A percentile compares a stretch with the other conserved stretches of the same genome.
phyloP scores from a whole-genome alignment of 1,140 invertebrate species.

The Drosophila aff. region DNA sequence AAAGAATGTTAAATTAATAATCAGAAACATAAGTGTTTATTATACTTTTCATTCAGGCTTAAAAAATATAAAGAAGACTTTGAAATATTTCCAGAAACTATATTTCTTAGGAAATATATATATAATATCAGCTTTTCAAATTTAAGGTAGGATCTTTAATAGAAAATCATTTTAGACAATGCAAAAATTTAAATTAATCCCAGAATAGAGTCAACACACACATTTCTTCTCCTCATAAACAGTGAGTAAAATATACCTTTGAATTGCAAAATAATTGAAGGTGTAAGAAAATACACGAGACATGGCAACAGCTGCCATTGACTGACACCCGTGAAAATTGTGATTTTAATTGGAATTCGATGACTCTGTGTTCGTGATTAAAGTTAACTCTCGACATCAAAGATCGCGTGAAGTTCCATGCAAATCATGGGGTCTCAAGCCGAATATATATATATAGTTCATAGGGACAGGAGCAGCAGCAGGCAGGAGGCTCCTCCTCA shows the following conservation, averaged over 20 bases:
- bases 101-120: no score
- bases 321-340: slow-evolving; percentile 68
- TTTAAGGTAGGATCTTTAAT: background rate
- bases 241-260: slow-evolving; percentile 3
- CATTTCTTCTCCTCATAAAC: background rate
- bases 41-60: background rate
- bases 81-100: background rate
- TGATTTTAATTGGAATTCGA: slow-evolving; percentile 78
- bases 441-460: background rate
- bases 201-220: background rate
- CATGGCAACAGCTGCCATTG: slow-evolving; percentile 65
- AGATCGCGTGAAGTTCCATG: slow-evolving; percentile 52
- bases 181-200: background rate
- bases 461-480: background rate
- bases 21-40: background rate
- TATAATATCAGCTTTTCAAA: no score
- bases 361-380: slow-evolving; percentile 61
- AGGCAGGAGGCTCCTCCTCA: slow-evolving; percentile 24
- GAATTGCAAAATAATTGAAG: slow-evolving; percentile 37
- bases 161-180: background rate
- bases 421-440: slow-evolving; percentile 50
- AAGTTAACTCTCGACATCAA: slow-evolving; percentile 69
- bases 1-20: background rate
- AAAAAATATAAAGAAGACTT: background rate
- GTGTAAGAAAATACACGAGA: slow-evolving; percentile 13